Evolutionary conservation across 1,140 invertebrate genomes (phyloP).

Genomic region (Drosophila lacteicornis): DNA sequence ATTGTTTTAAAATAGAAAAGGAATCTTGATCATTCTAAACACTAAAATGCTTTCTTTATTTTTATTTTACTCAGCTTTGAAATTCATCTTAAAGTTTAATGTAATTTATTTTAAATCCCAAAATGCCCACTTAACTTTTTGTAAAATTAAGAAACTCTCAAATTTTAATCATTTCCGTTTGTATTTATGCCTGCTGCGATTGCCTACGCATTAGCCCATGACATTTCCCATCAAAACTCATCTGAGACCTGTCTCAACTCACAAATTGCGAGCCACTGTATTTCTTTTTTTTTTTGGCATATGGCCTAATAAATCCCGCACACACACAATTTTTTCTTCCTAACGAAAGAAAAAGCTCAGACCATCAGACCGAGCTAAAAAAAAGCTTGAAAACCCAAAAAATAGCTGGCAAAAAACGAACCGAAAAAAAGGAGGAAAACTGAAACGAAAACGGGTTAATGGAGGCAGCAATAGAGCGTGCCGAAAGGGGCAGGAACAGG

Average conservation of each 20-base stretch:
- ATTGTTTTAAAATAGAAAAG: too few species aligned
- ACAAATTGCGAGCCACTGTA: conserved; percentile 20
- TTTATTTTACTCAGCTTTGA: too few species aligned
- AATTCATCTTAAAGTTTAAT: too few species aligned
- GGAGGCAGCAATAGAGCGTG: conserved; percentile 58
- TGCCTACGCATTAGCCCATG: background rate
- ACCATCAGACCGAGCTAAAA: conserved; percentile 55
- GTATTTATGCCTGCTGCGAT: background rate
- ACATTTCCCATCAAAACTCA: conserved; percentile 29
- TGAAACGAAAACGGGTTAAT: conserved; percentile 75
- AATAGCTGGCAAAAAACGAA: conserved; percentile 44
- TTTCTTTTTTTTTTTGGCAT: conserved; percentile 13
- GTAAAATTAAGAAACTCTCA: background rate
- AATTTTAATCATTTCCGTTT: background rate
- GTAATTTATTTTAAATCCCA: too few species aligned
- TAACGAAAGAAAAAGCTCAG: conserved; percentile 15
- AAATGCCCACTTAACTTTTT: background rate
- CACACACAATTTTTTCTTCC: conserved; percentile 5
- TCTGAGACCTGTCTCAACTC: conserved; percentile 55
- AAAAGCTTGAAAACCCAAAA: conserved; percentile 64
- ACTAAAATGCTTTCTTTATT: too few species aligned
- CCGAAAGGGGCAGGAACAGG: conserved; percentile 12
- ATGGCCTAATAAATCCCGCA: conserved; percentile 65
- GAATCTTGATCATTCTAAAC: too few species aligned
- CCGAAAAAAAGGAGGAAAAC: conserved; percentile 18